Percentiles rank a stretch among this genome's conserved stretches.
Conservation (phyloP, 2,888 invertebrate species). For the Heliconius ethilla region DNA sequence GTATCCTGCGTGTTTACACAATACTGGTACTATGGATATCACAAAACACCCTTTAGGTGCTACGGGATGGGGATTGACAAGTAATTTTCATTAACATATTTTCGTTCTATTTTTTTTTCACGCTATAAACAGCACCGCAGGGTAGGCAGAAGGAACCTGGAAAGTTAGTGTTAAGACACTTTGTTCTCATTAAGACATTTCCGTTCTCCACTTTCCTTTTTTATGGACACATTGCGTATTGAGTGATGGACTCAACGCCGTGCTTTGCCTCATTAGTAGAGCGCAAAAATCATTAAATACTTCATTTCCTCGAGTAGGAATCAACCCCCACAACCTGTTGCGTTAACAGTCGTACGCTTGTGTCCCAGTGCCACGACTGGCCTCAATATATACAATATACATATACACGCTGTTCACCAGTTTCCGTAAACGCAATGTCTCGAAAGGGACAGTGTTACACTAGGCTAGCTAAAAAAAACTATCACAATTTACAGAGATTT, state of each 20-base stretch:
- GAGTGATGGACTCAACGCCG: neutral
- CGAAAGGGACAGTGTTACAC: neutral
- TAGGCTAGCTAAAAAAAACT: neutral
- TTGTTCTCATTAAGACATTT: neutral
- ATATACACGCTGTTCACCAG: no score
- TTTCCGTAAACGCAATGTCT: neutral
- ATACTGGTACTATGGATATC: constrained; percentile 50
- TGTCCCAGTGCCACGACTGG: no score
- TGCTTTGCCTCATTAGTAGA: no score
- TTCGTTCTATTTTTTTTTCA: neutral
- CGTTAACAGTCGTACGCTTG: no score
- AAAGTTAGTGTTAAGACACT: neutral
- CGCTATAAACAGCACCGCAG: neutral
- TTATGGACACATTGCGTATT: neutral
- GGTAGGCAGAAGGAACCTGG: neutral
- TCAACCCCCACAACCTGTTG: no score
- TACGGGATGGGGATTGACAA: constrained; percentile 61
- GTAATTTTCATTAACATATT: neutral
- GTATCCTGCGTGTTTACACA: constrained; percentile 62
- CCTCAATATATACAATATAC: no score
- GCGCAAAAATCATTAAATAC: no score
- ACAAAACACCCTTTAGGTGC: constrained; percentile 47
- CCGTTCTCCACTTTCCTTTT: no score
- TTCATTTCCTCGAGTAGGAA: no score
- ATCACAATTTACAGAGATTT: constrained; percentile 1